Conservation (phyloP, 1,140 invertebrate species). For the Drosophila bocki region DNA sequence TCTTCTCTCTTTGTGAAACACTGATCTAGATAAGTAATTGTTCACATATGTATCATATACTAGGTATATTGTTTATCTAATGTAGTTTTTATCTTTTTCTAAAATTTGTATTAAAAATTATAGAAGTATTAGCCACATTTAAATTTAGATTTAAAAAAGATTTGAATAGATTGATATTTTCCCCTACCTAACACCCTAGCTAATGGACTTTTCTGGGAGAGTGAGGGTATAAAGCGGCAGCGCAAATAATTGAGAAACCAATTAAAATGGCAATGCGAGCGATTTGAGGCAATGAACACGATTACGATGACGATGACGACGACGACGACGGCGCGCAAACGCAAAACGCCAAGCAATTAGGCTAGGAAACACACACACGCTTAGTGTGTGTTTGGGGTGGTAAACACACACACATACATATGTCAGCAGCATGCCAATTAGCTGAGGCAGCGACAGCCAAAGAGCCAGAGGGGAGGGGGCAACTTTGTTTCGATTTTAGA, state of each 20-base stretch:
- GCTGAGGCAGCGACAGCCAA: slow-evolving; percentile 21
- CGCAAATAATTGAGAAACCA: slow-evolving; percentile 55
- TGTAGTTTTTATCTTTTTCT: too few relatives aligned
- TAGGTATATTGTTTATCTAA: too few relatives aligned
- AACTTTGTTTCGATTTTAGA: slow-evolving; percentile 70
- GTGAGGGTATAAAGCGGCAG: slow-evolving; percentile 29
- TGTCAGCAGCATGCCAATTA: slow-evolving; percentile 70
- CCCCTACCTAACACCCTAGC: too few relatives aligned
- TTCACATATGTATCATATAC: too few relatives aligned
- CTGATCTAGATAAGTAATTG: too few relatives aligned
- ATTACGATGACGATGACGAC: slow-evolving; percentile 48
- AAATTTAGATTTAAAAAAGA: neutral
- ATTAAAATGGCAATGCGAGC: slow-evolving; percentile 60
- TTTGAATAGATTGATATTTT: neutral
- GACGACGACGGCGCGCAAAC: slow-evolving; percentile 61
- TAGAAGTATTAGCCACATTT: neutral
- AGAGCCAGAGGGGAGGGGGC: slow-evolving; percentile 12
- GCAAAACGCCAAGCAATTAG: slow-evolving; percentile 67
- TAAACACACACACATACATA: slow-evolving; percentile 10
- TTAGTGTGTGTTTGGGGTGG: slow-evolving; percentile 3
- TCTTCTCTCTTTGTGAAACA: too few relatives aligned
- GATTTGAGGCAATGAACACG: slow-evolving; percentile 54
- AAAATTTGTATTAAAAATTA: neutral
- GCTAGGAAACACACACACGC: slow-evolving; percentile 39
- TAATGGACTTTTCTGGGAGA: neutral